phyloP scores from a whole-genome alignment of 2,797 vertebrate species.

The Platalea minor region DNA sequence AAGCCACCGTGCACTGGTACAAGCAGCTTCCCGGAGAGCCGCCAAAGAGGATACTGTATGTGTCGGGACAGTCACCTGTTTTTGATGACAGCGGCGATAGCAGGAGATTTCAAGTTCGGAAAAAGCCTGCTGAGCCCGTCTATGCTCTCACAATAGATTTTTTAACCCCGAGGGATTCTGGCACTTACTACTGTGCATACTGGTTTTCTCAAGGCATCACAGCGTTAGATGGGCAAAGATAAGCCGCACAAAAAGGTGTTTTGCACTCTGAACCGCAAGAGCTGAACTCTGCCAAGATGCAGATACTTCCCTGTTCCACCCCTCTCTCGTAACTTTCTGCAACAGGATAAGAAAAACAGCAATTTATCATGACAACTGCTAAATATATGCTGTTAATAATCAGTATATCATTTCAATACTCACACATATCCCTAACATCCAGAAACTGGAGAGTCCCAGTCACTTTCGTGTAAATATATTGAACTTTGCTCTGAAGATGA shows the following conservation, averaged over 20 bases:
- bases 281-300: background rate
- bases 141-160: background rate
- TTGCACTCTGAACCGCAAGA: background rate
- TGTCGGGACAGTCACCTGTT: rapidly evolving
- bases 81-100: rapidly evolving
- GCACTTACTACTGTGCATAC: slow-evolving; percentile 27
- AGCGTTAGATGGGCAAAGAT: rapidly evolving
- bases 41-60: background rate
- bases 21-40: background rate
- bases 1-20: background rate
- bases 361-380: background rate
- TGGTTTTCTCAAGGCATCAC: background rate
- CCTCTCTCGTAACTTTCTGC: background rate
- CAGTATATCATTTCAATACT: background rate
- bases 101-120: rapidly evolving
- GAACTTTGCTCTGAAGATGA: background rate
- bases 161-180: background rate
- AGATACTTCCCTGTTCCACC: background rate
- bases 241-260: background rate
- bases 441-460: background rate
- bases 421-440: background rate
- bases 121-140: rapidly evolving
- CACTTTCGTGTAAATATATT: background rate
- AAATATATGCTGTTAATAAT: background rate
- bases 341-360: background rate